These are phyloP conservation scores for Cataglyphis altisquamis DNA, from an alignment of 2,888 invertebrate genomes.

Conservation along the genomic window DNA sequence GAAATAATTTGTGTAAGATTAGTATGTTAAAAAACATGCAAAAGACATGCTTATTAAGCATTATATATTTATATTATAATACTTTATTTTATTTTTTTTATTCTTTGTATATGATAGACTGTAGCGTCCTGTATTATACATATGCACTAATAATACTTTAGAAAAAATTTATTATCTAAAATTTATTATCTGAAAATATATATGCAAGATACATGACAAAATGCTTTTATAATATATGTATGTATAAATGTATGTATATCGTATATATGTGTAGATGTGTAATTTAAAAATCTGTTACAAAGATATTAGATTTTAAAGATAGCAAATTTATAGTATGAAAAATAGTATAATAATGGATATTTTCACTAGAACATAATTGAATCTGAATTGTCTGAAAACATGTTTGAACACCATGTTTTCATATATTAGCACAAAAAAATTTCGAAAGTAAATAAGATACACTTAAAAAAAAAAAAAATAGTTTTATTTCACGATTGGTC, in stretches of 20 bases:
- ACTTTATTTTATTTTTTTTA: too few relatives aligned
- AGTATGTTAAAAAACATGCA: too few relatives aligned
- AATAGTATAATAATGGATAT: neutral
- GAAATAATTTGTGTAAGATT: too few relatives aligned
- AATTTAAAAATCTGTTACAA: neutral
- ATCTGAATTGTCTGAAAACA: neutral
- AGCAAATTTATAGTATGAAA: neutral
- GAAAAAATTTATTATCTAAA: too few relatives aligned
- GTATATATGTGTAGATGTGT: neutral
- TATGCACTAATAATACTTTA: too few relatives aligned
- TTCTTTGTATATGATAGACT: too few relatives aligned
- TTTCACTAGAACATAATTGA: neutral
- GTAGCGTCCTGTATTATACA: neutral
- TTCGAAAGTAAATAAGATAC: slow-evolving; percentile 2
- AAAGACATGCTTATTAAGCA: too few relatives aligned
- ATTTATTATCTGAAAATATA: neutral
- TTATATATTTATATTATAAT: too few relatives aligned
- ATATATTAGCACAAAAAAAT: neutral
- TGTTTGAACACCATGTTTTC: neutral
- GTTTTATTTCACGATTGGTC: too few relatives aligned
- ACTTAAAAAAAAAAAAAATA: neutral
- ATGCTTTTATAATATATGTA: neutral
- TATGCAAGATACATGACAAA: neutral
- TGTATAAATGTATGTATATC: neutral
- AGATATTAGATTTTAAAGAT: slow-evolving; percentile 5